phyloP scores from a whole-genome alignment of 2,797 vertebrate species.

The Sebastes kiyomatsui region DNA sequence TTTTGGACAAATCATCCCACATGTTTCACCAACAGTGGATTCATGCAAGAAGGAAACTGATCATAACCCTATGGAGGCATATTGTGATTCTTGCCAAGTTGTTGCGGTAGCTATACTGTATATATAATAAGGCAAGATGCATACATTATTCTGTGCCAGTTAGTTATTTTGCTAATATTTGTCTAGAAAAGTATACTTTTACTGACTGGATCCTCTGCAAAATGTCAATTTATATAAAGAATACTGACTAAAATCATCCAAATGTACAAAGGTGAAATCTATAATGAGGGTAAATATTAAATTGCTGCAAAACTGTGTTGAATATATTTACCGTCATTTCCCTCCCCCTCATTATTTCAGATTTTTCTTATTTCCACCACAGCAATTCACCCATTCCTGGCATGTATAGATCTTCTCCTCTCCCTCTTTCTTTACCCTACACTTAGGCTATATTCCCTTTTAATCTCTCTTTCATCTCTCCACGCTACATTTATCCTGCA shows the following conservation, averaged over 20 bases:
- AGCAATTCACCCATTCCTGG: background rate
- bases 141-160: background rate
- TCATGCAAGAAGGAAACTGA: background rate
- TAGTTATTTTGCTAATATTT: background rate
- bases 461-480: conserved; percentile 34
- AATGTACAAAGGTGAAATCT: background rate
- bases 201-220: background rate
- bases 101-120: background rate
- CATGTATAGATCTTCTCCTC: conserved; percentile 11
- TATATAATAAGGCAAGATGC: background rate
- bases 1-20: conserved; percentile 14
- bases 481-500: background rate
- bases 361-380: background rate
- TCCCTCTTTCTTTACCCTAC: conserved; percentile 20
- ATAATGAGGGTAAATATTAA: background rate
- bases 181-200: background rate
- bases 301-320: background rate
- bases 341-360: conserved; percentile 15
- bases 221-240: background rate
- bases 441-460: conserved; percentile 8
- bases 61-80: background rate
- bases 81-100: background rate
- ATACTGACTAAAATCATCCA: background rate
- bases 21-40: conserved; percentile 11
- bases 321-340: background rate